Evolutionary conservation across 2,888 invertebrate genomes (phyloP).

Genomic region (Caenorhabditis zanzibari): DNA sequence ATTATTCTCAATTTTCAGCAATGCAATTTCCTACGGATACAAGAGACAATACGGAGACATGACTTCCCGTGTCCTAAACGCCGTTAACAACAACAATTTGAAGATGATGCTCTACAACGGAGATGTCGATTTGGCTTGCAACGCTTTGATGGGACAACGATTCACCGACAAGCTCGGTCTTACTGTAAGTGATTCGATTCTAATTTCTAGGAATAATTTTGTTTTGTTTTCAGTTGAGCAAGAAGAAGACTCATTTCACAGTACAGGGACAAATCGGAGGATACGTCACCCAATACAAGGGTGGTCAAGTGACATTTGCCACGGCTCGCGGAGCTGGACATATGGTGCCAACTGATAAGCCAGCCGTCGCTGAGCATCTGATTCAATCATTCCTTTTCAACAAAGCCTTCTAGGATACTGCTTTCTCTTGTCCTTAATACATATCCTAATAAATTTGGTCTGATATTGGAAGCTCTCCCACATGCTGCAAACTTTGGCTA

Average conservation of each 20-base stretch:
- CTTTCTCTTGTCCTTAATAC: not conserved
- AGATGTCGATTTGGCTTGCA: constrained; percentile 78
- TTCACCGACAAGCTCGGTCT: constrained; percentile 72
- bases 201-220: not conserved
- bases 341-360: constrained; percentile 87
- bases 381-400: constrained; percentile 70
- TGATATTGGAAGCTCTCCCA: not conserved
- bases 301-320: constrained; percentile 58
- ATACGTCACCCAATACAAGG: constrained; percentile 68
- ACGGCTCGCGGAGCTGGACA: constrained; percentile 87
- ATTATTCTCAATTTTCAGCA: constrained; percentile 61
- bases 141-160: constrained; percentile 73
- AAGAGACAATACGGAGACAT: constrained; percentile 75
- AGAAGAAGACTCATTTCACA: constrained; percentile 65
- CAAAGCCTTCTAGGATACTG: constrained; percentile 64
- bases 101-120: constrained; percentile 76
- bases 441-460: constrained; percentile 6
- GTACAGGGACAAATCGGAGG: constrained; percentile 72
- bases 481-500: not conserved
- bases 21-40: constrained; percentile 74
- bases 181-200: constrained; percentile 45
- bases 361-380: constrained; percentile 70
- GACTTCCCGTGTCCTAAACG: constrained; percentile 71
- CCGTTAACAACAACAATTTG: constrained; percentile 68
- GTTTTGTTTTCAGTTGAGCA: constrained; percentile 59